These are phyloP conservation scores for Gobio gobio DNA, from an alignment of 2,113 vertebrate genomes.

Conservation along the genomic window DNA sequence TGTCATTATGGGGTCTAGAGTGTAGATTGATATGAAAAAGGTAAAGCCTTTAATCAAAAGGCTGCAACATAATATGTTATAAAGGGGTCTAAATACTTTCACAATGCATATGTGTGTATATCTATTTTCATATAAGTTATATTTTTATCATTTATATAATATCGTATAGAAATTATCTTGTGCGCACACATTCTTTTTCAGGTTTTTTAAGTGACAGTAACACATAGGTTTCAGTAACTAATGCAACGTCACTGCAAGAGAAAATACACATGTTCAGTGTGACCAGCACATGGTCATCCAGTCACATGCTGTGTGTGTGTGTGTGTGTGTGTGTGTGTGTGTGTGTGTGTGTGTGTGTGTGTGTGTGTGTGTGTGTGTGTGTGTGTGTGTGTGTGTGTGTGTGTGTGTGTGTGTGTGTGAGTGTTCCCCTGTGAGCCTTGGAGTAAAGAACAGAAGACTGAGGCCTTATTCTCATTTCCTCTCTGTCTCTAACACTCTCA, in stretches of 20 bases:
- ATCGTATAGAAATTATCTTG: too few species aligned
- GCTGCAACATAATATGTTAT: too few species aligned
- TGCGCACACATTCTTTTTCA: too few species aligned
- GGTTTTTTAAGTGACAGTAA: neutral
- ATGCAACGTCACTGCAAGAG: constrained; percentile 2
- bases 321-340: constrained; percentile 30
- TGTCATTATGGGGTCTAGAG: too few species aligned
- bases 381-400: constrained; percentile 29
- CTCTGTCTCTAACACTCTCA: constrained; percentile 25
- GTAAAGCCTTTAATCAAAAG: too few species aligned
- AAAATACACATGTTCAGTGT: neutral
- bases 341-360: constrained; percentile 23
- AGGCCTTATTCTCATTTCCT: constrained; percentile 26
- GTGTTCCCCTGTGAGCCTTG: constrained; percentile 2
- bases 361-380: constrained; percentile 10
- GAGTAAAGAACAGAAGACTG: neutral
- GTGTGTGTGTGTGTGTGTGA: constrained; percentile 25
- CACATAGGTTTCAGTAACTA: constrained; percentile 55
- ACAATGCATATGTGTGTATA: too few species aligned
- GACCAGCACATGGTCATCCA: constrained; percentile 10
- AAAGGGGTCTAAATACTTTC: too few species aligned
- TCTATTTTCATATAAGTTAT: too few species aligned
- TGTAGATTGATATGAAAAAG: too few species aligned
- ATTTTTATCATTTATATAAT: too few species aligned
- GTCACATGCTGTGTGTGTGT: constrained; percentile 16